These are phyloP conservation scores for Drosophila ohnishii DNA, from an alignment of 1,140 invertebrate genomes.

Conservation along the genomic window DNA sequence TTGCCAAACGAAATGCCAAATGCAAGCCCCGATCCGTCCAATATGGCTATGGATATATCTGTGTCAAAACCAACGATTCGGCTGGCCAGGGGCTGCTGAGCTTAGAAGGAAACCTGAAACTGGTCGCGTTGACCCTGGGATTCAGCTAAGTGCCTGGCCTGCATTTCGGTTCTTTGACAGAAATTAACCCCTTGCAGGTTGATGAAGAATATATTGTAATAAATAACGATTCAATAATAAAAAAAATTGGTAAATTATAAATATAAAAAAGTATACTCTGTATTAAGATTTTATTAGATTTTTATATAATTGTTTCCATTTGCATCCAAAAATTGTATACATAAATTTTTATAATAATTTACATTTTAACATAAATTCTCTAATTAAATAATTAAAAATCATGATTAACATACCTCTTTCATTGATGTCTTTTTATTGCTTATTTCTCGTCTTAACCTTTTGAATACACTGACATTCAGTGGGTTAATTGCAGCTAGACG, in stretches of 20 bases:
- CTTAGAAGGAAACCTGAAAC: constrained; percentile 77
- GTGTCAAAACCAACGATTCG: constrained; percentile 67
- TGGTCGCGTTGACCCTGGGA: constrained; percentile 48
- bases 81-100: constrained; percentile 41
- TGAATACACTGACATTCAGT: too few relatives aligned
- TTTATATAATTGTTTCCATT: too few relatives aligned
- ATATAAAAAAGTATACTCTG: not conserved
- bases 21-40: constrained; percentile 58
- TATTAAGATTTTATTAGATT: not conserved
- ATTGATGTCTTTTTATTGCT: too few relatives aligned
- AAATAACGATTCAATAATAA: not conserved
- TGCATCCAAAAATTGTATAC: not conserved
- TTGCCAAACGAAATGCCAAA: constrained; percentile 69
- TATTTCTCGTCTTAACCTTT: not conserved
- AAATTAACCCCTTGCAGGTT: constrained; percentile 14
- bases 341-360: not conserved
- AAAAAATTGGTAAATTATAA: not conserved
- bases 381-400: not conserved
- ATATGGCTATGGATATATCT: constrained; percentile 58
- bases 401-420: not conserved
- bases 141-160: constrained; percentile 40
- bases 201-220: not conserved
- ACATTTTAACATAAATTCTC: not conserved
- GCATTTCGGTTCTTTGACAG: constrained; percentile 65
- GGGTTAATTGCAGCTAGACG: constrained; percentile 49